phyloP scores from a whole-genome alignment of 2,797 vertebrate species.

The Clarias platycephalus region DNA sequence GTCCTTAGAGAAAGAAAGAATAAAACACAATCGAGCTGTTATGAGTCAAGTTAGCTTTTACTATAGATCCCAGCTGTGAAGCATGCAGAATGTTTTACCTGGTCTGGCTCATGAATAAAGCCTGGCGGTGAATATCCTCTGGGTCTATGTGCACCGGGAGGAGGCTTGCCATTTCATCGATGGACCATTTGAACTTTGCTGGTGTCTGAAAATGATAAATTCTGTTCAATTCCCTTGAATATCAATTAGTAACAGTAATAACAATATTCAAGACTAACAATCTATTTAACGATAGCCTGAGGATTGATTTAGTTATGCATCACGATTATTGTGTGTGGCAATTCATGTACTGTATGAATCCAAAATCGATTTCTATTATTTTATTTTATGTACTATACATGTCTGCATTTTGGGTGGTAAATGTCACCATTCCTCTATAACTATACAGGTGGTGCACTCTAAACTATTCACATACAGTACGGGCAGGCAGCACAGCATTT shows the following conservation, averaged over 20 bases:
- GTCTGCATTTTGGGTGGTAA: no score
- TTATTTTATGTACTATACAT: no score
- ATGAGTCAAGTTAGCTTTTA: neutral
- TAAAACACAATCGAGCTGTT: no score
- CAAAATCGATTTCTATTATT: no score
- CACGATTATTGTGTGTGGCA: no score
- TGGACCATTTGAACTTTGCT: conserved; percentile 93
- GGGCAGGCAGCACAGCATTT: no score
- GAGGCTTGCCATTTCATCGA: conserved; percentile 93
- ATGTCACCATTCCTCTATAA: no score
- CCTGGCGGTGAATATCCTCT: conserved; percentile 92
- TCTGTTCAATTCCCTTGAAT: neutral
- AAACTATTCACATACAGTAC: no score
- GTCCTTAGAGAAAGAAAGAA: conserved; percentile 69
- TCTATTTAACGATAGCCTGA: neutral
- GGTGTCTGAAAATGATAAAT: conserved; percentile 78
- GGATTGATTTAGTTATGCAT: no score
- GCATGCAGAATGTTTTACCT: conserved; percentile 69
- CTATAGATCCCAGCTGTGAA: neutral
- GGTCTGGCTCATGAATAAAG: conserved; percentile 86
- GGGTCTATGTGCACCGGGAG: conserved; percentile 92
- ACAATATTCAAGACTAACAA: neutral
- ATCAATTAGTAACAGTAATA: neutral
- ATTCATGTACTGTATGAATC: no score
- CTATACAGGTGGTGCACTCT: no score